Percentiles rank a stretch among this genome's conserved stretches.
Conservation (phyloP, 2,888 invertebrate species). For the Phania funesta region DNA sequence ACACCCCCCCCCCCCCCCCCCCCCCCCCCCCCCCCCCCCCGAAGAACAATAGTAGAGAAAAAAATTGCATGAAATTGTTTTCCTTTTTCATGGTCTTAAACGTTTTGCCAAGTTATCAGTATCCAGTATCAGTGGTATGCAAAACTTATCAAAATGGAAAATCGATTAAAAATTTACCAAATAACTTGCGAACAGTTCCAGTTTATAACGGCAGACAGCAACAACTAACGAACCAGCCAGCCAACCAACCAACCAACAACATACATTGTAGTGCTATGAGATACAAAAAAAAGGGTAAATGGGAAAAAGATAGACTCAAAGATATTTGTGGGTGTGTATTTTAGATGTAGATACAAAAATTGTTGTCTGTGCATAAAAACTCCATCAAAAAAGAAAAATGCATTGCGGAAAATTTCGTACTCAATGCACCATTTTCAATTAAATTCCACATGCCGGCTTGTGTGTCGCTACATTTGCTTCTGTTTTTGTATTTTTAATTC, state of each 20-base stretch:
- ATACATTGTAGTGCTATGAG: constrained; percentile 8
- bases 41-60: background rate
- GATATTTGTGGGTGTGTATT: constrained; percentile 43
- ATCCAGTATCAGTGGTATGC: constrained; percentile 31
- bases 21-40: background rate
- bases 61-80: constrained; percentile 17
- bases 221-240: constrained; percentile 8
- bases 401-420: constrained; percentile 30
- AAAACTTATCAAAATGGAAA: constrained; percentile 70
- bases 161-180: constrained; percentile 69
- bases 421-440: constrained; percentile 36
- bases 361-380: constrained; percentile 9
- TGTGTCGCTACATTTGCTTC: constrained; percentile 4
- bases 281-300: background rate
- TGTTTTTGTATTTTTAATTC: background rate
- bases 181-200: constrained; percentile 45
- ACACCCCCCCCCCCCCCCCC: background rate
- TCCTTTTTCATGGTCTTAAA: constrained; percentile 43
- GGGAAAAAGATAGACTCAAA: constrained; percentile 10
- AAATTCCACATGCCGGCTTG: background rate
- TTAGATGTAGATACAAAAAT: constrained; percentile 33
- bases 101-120: constrained; percentile 58
- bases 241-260: no score
- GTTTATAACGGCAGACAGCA: constrained; percentile 40
- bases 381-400: constrained; percentile 4